Base-by-base conservation (phyloP, 2,888 invertebrate genomes). In the Conchocele bisecta region DNA sequence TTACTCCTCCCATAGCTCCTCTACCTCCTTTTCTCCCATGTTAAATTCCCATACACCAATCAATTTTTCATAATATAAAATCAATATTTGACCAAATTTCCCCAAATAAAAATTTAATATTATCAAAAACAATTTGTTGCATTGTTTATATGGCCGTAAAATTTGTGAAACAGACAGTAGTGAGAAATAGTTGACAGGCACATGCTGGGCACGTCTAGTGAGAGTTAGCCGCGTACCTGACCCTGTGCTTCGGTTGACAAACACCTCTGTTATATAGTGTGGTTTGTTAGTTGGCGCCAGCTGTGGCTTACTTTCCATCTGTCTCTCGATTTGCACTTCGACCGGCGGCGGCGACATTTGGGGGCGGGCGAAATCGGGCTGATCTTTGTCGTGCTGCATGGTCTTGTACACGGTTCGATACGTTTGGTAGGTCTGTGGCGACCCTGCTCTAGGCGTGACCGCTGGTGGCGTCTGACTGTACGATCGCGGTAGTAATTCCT, bases 231-330 rank as follows among this genome's bases (percentile, higher is more conserved):
- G n/a, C n/a, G n/a, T n/a, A 81, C 82, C 81, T 71, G 75, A 61
- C 39, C 84, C 84, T 9, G 81, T 73, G 33, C 79, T 81, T 20
- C 86, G 68, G 60, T 86, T 85, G 29, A 86, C 86, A 48, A 83
- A 84, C 53, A 86, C 87, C 73, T 87, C 87, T 20, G 87, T 87
- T 69, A 87, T 84, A 79, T 87, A 87, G 73, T 86, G 86, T 37
- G 85, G 84, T 61, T 87, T 84, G 39, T 83, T 77, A 58, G 54
- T 68, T 48, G 74, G 74, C 37, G 69, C 70, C 59, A 64, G 70
- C 48, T 50, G 74, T 57, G 51, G 69, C 53, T 67, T 64, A 50
- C 51, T 69, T 48, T 56, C 67, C 54, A 26, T 75, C 71, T 71
- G 81, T 58, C 59, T 56, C 51, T 74, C 66, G 53, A 73, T 66